Evolutionary conservation across 2,113 vertebrate genomes (phyloP).

Genomic region (Sphaerodactylus townsendi): DNA sequence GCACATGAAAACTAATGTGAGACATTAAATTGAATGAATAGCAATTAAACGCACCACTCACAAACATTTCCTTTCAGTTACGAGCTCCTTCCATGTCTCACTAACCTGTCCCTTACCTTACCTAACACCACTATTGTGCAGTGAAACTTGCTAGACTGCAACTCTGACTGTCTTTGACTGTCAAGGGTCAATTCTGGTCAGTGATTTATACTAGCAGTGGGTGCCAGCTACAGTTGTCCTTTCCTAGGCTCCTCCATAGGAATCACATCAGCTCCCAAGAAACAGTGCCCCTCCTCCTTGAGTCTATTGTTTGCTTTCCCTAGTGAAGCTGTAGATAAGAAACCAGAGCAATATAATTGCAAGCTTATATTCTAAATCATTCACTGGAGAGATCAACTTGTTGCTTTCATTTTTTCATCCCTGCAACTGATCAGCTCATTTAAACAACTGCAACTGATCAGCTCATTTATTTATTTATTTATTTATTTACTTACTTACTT

Average conservation of each 20-base stretch:
- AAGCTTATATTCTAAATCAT: slow-evolving; percentile 32
- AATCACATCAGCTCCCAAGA: slow-evolving; percentile 46
- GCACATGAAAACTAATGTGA: neutral
- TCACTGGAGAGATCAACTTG: slow-evolving; percentile 28
- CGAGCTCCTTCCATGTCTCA: slow-evolving; percentile 6
- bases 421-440: slow-evolving; percentile 34
- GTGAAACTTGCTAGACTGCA: slow-evolving; percentile 33
- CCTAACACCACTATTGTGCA: slow-evolving; percentile 35
- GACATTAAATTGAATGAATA: neutral
- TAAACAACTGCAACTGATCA: slow-evolving; percentile 10
- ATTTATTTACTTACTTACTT: no score
- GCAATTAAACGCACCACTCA: neutral
- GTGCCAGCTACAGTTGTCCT: neutral
- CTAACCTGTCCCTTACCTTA: neutral
- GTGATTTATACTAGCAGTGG: neutral
- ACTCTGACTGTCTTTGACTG: slow-evolving; percentile 17
- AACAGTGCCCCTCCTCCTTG: slow-evolving; percentile 14
- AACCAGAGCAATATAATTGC: slow-evolving; percentile 28
- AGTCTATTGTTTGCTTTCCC: slow-evolving; percentile 6
- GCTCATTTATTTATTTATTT: no score
- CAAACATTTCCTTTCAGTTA: neutral
- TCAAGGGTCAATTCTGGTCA: slow-evolving; percentile 31
- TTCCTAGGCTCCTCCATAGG: slow-evolving; percentile 39
- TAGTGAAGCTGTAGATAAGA: slow-evolving; percentile 50
- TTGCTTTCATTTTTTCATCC: slow-evolving; percentile 36